Evolutionary conservation across 2,113 vertebrate species (phyloP).

Genomic region (Eulemur macaco): DNA sequence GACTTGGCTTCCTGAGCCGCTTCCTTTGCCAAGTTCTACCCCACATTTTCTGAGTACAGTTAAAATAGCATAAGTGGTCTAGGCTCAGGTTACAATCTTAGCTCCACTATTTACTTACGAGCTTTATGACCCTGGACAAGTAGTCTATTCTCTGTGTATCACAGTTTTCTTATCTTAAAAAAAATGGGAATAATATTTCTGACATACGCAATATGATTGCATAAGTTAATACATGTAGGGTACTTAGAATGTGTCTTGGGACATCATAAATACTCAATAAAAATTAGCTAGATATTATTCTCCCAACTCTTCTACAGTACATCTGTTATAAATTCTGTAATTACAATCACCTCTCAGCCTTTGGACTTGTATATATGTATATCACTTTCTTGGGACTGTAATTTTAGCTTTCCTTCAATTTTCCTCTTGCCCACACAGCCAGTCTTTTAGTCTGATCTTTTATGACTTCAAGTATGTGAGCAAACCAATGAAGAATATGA

Average conservation of each 20-base stretch:
- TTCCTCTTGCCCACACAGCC: neutral
- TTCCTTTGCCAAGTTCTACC: neutral
- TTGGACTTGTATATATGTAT: neutral
- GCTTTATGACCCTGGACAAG: neutral
- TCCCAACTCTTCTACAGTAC: neutral
- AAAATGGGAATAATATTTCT: neutral
- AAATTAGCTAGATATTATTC: neutral
- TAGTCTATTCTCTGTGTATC: neutral
- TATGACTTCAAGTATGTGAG: neutral
- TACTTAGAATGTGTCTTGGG: neutral
- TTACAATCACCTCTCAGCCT: neutral
- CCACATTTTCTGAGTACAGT: neutral
- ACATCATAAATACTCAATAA: neutral
- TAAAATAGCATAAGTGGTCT: neutral
- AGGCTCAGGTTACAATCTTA: neutral
- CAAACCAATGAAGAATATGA: slow-evolving; percentile 6
- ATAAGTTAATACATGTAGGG: neutral
- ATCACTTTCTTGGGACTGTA: neutral
- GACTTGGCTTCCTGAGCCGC: neutral
- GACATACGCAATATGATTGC: neutral
- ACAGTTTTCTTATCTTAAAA: neutral
- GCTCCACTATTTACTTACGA: neutral
- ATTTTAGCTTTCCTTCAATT: neutral
- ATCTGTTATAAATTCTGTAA: neutral
- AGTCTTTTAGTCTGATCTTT: neutral